Evolutionary conservation across 2,113 vertebrate species (phyloP).

Genomic region (Numida meleagris): DNA sequence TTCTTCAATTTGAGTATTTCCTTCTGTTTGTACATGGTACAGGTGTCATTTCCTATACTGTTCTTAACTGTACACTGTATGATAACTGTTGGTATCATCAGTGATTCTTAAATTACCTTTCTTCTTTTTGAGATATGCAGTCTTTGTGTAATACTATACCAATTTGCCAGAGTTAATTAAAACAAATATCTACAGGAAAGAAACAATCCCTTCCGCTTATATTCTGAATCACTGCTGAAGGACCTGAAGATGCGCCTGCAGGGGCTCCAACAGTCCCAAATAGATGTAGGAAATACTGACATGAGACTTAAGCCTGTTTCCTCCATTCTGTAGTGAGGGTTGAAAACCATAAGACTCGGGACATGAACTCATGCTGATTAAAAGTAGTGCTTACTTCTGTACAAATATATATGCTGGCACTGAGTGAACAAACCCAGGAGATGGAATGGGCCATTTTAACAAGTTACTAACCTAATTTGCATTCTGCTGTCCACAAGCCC

Average conservation of each 20-base stretch:
- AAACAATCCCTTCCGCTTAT: neutral
- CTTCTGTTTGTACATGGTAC: accelerated
- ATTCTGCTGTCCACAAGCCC: neutral
- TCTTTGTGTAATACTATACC: neutral
- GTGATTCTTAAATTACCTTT: neutral
- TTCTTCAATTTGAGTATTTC: accelerated
- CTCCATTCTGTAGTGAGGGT: neutral
- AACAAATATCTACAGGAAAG: neutral
- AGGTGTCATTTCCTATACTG: neutral
- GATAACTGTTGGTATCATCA: neutral
- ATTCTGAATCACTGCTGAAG: neutral
- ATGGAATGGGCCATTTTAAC: neutral
- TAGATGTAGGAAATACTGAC: neutral
- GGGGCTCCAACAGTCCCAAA: neutral
- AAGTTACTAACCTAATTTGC: neutral
- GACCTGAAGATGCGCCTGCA: neutral
- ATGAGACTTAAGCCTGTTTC: neutral
- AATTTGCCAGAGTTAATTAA: neutral
- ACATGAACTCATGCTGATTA: neutral
- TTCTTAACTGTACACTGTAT: neutral
- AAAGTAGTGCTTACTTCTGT: neutral
- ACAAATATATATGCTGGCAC: neutral
- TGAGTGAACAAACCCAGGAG: neutral
- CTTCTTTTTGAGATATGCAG: neutral
- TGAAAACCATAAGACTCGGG: neutral